These are phyloP conservation scores for Brachionichthys hirsutus DNA, from an alignment of 2,113 vertebrate species.

Conservation along the genomic window DNA sequence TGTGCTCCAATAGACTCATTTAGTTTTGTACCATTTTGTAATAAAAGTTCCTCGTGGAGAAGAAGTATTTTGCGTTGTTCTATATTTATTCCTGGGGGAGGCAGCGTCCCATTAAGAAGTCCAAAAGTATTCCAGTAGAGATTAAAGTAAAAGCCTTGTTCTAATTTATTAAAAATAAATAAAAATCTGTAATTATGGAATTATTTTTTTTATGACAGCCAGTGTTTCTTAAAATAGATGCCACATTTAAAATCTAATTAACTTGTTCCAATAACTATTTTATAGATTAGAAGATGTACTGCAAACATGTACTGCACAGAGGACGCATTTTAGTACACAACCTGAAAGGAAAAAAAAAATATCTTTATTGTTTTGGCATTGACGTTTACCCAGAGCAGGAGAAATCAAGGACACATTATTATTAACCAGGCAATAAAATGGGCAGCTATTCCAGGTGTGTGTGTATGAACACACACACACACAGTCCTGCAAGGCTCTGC, in stretches of 20 bases:
- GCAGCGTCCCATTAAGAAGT: too few species aligned
- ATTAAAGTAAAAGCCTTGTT: too few species aligned
- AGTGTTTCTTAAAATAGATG: too few species aligned
- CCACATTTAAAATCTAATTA: too few species aligned
- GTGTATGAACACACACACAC: constrained; percentile 51
- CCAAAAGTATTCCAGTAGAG: too few species aligned
- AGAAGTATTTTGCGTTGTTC: constrained; percentile 32
- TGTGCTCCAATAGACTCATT: constrained; percentile 29
- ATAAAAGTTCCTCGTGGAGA: constrained; percentile 50
- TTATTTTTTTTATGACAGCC: too few species aligned
- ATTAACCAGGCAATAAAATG: constrained; percentile 63
- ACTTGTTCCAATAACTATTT: too few species aligned
- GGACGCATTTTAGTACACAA: constrained; percentile 17
- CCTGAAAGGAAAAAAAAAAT: constrained; percentile 42
- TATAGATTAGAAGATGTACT: too few species aligned
- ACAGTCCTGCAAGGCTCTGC: constrained; percentile 49
- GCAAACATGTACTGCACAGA: background rate
- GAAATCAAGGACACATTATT: constrained; percentile 61
- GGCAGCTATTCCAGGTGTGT: constrained; percentile 59
- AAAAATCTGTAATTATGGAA: too few species aligned
- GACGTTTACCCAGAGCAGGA: constrained; percentile 63
- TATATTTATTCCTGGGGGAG: too few species aligned
- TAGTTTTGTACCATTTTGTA: constrained; percentile 69
- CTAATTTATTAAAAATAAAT: too few species aligned
- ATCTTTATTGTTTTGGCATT: constrained; percentile 67